These are phyloP conservation scores for Benitochromis conjunctus DNA, from an alignment of 2,113 vertebrate species.

Conservation along the genomic window DNA sequence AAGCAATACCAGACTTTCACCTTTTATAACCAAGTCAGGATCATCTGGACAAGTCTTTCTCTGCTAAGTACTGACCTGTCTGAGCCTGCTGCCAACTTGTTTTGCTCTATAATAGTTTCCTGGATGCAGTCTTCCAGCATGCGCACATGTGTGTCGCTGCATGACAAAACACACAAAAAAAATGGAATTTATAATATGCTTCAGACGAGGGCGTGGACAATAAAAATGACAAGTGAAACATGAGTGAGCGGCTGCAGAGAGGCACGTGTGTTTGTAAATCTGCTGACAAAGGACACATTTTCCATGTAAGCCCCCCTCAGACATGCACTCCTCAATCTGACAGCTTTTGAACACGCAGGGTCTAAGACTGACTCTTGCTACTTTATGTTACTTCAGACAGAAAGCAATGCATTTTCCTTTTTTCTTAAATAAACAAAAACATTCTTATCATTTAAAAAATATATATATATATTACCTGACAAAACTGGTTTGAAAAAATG, in stretches of 20 bases:
- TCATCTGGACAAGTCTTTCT: not conserved
- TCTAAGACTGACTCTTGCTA: not conserved
- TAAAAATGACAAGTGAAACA: not conserved
- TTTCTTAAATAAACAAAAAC: not conserved
- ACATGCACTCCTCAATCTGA: not conserved
- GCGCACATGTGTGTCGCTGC: conserved; percentile 93
- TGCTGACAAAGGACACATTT: not conserved
- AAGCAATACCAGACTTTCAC: not conserved
- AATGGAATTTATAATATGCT: not conserved
- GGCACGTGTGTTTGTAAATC: not conserved
- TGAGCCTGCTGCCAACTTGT: conserved; percentile 93
- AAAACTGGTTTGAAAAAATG: not conserved
- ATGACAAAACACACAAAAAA: not conserved
- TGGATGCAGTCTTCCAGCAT: conserved; percentile 98
- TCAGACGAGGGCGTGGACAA: not conserved
- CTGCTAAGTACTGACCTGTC: conserved; percentile 82
- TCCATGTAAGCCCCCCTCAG: not conserved
- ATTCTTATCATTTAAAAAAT: not conserved
- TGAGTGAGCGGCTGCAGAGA: not conserved
- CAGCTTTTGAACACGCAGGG: not conserved
- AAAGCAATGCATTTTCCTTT: not conserved
- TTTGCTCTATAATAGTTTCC: conserved; percentile 95
- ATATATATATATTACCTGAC: not conserved
- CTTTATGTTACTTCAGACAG: not conserved
- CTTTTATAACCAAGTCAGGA: not conserved